phyloP scores from a whole-genome alignment of 2,113 vertebrate genomes.

The Globicephala melas region DNA sequence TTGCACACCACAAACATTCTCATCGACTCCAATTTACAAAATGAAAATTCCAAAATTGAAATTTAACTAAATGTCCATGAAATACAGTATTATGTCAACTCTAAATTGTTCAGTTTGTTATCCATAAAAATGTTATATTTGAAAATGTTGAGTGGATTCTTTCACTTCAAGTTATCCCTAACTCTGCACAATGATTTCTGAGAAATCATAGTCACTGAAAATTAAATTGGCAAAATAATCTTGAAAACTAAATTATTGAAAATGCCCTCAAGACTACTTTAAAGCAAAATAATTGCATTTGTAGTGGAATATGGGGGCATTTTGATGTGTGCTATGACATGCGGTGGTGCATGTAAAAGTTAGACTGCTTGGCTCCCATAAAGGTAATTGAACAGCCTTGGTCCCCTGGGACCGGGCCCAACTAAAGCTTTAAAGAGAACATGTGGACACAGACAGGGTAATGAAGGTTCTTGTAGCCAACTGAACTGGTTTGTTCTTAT shows the following conservation, averaged over 20 bases:
- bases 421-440: conserved; percentile 31
- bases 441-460: neutral
- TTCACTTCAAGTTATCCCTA: conserved; percentile 13
- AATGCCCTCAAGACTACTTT: neutral
- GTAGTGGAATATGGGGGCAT: neutral
- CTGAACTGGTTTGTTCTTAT: conserved; percentile 16
- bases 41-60: conserved; percentile 8
- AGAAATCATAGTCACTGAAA: conserved; percentile 14
- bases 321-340: neutral
- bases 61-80: neutral
- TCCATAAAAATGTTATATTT: conserved; percentile 26
- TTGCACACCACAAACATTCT: neutral
- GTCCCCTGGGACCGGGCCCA: neutral
- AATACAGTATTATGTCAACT: neutral
- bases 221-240: conserved; percentile 42
- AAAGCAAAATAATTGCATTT: conserved; percentile 17
- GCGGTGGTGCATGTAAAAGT: neutral
- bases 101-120: neutral
- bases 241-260: conserved; percentile 12
- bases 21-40: neutral
- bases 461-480: conserved; percentile 19
- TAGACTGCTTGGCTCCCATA: neutral
- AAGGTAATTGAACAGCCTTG: neutral
- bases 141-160: neutral
- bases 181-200: neutral